These are phyloP conservation scores for Dromiciops gliroides DNA, from an alignment of 2,113 vertebrate genomes.

Conservation along the genomic window DNA sequence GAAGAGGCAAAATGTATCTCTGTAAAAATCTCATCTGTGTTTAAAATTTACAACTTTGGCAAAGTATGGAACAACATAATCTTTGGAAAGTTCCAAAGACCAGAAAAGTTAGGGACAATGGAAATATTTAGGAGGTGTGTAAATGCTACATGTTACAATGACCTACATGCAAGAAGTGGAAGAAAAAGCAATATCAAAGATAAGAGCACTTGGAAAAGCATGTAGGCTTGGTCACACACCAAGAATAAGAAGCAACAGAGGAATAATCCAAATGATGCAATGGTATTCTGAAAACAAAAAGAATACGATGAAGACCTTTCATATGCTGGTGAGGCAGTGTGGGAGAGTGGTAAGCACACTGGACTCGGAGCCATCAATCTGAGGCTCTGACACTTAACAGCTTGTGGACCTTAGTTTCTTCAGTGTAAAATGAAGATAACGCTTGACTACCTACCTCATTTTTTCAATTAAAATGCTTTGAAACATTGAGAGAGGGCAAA, in stretches of 20 bases:
- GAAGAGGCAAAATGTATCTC: background rate
- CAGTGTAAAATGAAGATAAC: background rate
- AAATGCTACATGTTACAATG: background rate
- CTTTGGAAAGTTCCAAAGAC: background rate
- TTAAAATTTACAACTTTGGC: background rate
- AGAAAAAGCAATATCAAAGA: background rate
- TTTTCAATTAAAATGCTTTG: background rate
- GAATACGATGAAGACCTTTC: background rate
- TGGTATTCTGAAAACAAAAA: background rate
- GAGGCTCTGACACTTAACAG: background rate
- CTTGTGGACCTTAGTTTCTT: background rate
- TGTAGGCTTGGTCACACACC: background rate
- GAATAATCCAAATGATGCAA: background rate
- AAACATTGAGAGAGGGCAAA: background rate
- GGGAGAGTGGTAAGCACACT: background rate
- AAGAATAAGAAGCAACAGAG: background rate
- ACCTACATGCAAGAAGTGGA: background rate
- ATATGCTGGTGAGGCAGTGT: background rate
- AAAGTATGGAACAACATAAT: background rate
- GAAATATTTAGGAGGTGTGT: background rate
- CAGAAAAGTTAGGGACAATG: background rate
- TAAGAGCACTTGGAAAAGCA: background rate
- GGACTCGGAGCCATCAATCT: background rate
- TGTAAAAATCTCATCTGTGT: background rate
- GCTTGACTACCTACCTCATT: background rate